A percentile compares a stretch with the other conserved stretches of the same genome.
phyloP scores from a whole-genome alignment of 2,888 invertebrate species.

The Actias luna region DNA sequence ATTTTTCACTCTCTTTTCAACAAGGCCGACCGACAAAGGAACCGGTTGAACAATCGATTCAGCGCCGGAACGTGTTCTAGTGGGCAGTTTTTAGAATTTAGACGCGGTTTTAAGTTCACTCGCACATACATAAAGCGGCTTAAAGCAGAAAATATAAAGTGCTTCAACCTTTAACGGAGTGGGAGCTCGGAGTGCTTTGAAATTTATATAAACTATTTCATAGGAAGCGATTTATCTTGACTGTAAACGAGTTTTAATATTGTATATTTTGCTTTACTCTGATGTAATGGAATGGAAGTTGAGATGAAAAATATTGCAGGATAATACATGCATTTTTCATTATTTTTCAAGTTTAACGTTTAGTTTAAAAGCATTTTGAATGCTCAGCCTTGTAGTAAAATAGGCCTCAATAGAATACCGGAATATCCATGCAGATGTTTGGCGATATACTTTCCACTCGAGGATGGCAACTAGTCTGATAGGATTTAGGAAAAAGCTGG shows the following conservation, averaged over 20 bases:
- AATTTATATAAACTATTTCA: slow-evolving; percentile 4
- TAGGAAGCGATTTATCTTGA: background rate
- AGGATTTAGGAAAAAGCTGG: no score
- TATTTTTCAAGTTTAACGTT: no score
- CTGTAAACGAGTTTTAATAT: background rate
- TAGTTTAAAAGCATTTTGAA: no score
- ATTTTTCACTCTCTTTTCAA: background rate
- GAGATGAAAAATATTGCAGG: no score
- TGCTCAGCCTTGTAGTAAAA: no score
- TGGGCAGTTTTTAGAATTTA: slow-evolving; percentile 40
- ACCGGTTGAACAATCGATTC: background rate
- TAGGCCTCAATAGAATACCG: no score
- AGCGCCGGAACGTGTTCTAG: slow-evolving; percentile 49
- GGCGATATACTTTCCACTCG: no score
- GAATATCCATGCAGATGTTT: no score
- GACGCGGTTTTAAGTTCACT: slow-evolving; percentile 18
- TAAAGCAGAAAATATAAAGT: slow-evolving; percentile 7
- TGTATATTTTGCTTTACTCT: background rate
- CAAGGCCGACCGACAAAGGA: background rate
- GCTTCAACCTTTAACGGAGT: background rate
- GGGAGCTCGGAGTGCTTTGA: background rate
- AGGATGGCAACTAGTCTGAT: no score
- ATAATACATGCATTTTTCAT: no score
- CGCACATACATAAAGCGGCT: slow-evolving; percentile 4
- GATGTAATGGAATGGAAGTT: background rate